Evolutionary conservation across 2,797 vertebrate genomes (phyloP).

Genomic region (Scyliorhinus canicula): DNA sequence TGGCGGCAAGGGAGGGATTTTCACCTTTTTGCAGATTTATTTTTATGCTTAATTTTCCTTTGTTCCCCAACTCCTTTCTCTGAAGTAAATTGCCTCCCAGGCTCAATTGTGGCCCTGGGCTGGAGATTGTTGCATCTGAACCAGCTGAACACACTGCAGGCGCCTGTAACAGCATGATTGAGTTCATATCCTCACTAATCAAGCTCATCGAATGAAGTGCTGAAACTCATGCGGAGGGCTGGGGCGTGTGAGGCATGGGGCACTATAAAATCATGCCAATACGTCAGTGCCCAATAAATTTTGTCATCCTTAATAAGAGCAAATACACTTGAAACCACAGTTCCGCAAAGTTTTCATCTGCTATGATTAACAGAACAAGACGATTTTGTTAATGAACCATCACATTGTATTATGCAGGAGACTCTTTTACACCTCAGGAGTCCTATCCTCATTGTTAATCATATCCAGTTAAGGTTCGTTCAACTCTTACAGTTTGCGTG

Average conservation of each 20-base stretch:
- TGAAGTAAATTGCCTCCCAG: neutral
- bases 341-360: constrained; percentile 23
- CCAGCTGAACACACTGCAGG: neutral
- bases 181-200: neutral
- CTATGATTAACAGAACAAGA: constrained; percentile 9
- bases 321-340: neutral
- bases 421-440: neutral
- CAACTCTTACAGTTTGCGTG: constrained; percentile 21
- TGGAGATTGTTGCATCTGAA: neutral
- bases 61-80: neutral
- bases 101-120: neutral
- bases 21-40: neutral
- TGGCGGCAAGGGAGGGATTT: neutral
- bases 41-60: neutral
- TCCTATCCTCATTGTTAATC: constrained; percentile 4
- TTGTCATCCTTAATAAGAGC: neutral
- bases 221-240: neutral
- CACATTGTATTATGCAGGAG: neutral
- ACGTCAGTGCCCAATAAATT: constrained; percentile 2
- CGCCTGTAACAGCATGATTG: neutral
- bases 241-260: neutral
- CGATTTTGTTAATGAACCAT: constrained; percentile 28
- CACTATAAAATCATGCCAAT: neutral
- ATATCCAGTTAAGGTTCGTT: constrained; percentile 34
- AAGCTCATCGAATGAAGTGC: neutral